Evolutionary conservation across 2,113 vertebrate genomes (phyloP), one percentile per base, ranked within the genome.

Genomic region (Piprites chloris): DNA sequence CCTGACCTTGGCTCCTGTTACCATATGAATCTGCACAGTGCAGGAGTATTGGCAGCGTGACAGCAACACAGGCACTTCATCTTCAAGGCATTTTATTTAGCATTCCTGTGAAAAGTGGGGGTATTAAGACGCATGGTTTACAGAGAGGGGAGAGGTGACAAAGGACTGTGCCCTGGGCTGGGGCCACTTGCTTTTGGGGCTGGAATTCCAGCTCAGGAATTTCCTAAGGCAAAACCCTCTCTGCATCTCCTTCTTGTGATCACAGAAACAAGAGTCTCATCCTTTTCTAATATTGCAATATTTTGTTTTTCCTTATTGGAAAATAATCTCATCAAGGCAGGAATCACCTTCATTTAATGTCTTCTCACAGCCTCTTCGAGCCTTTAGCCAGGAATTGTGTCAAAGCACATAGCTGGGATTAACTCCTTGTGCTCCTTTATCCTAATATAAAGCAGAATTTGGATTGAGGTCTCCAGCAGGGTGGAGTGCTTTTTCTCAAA

Each of bases 141-240:
- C 68, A 71, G 90, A 71, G 52, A 75, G 83, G 87, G 83, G 72
- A 88, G 90, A 95, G 86, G 94, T 92, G 95, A 92, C 90, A 93
- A 92, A 93, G 56, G 76, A 85, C 68, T 86, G 39, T 92, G 93
- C 76, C 76, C 47, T 56, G 71, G 49, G 46, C 71, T 83, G 78
- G 86, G 87, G 80, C 59, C 21, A 9, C 33, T 68, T 80, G 77
- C 73, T 85, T 90, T 92, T 9, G 4, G 89, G 71, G 30, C 55
- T 95, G 93, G 90, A 96, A 96, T 96, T 95, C 85, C 73, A 75
- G 44, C 85, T 96, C 61, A 91, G 82, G 95, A 96, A 95, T 96
- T 89, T 90, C 68, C 73, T 47, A 81, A 71, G 28, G 80, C 9
- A 0, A 91, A 91, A 77, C 39, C 24, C 33, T 77, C 49, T 61